Percentiles rank a stretch among this genome's conserved stretches.
Evolutionary conservation across 2,888 invertebrate species (phyloP).

Genomic region (Ormyrus nitidulus): DNA sequence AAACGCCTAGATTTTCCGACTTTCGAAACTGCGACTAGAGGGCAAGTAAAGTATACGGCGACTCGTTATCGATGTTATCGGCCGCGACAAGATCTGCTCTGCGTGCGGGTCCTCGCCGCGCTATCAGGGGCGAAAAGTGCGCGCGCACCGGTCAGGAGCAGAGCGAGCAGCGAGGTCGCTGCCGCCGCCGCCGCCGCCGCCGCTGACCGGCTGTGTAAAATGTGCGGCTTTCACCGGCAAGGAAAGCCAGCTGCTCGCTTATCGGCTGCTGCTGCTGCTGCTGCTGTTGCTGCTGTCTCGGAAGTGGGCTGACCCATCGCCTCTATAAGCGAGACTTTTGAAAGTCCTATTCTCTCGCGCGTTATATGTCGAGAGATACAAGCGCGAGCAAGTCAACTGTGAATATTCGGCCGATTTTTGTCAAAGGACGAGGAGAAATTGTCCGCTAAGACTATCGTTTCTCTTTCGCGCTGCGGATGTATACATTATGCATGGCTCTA

Average conservation of each 20-base stretch:
- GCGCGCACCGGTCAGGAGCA: neutral
- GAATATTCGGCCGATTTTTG: slow-evolving; percentile 32
- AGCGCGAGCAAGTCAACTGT: slow-evolving; percentile 16
- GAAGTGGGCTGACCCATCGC: slow-evolving; percentile 27
- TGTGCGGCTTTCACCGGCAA: slow-evolving; percentile 14
- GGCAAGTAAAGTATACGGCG: neutral
- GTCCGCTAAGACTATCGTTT: neutral
- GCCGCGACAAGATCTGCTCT: slow-evolving; percentile 11
- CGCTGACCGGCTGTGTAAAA: neutral
- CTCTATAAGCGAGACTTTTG: slow-evolving; percentile 1
- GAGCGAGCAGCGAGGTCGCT: neutral
- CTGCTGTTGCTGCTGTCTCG: neutral
- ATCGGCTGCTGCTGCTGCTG: neutral
- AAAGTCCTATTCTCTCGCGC: slow-evolving; percentile 14
- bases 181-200: neutral
- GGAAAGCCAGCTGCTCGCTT: slow-evolving; percentile 20
- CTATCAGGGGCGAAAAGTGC: slow-evolving; percentile 14
- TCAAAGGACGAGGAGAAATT: slow-evolving; percentile 19
- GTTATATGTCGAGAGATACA: neutral
- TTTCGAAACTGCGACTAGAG: neutral
- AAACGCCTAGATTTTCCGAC: neutral
- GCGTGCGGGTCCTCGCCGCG: neutral
- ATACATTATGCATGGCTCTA: neutral
- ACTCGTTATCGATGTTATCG: slow-evolving; percentile 34
- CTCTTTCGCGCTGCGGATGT: neutral